Evolutionary conservation across 2,113 vertebrate genomes (phyloP).

Genomic region (Ailuropoda melanoleuca): DNA sequence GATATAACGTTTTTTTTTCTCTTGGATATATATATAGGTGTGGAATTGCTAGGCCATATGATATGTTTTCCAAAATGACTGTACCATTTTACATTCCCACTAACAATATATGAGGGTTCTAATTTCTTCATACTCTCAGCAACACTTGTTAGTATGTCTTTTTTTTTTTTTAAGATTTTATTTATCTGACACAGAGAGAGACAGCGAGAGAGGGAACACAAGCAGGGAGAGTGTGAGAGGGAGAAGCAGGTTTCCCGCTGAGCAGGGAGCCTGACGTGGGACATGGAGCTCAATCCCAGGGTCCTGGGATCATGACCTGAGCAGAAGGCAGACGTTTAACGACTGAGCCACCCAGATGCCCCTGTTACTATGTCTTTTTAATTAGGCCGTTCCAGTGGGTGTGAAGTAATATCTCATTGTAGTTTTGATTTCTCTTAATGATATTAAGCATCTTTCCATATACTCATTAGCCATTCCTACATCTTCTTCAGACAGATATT

Average conservation of each 20-base stretch:
- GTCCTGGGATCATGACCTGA: too few species aligned
- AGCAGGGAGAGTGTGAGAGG: too few species aligned
- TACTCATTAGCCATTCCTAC: neutral
- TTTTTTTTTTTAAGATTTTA: neutral
- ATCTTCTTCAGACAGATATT: neutral
- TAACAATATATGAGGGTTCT: neutral
- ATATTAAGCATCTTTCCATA: neutral
- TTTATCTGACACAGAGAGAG: too few species aligned
- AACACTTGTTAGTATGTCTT: neutral
- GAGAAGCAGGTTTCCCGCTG: too few species aligned
- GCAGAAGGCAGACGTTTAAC: too few species aligned
- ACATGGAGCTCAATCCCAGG: too few species aligned
- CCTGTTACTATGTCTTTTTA: neutral
- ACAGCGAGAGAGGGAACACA: too few species aligned
- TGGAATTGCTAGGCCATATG: neutral
- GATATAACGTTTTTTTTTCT: neutral
- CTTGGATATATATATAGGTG: neutral
- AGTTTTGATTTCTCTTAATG: neutral
- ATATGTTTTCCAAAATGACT: neutral
- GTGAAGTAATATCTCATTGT: neutral
- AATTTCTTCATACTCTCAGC: neutral
- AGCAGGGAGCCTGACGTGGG: too few species aligned
- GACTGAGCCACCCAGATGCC: too few species aligned
- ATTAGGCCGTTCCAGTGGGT: neutral
- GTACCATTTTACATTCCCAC: neutral